These are phyloP conservation scores for Colistium nudipinnis DNA, from an alignment of 2,113 vertebrate species.

Conservation along the genomic window DNA sequence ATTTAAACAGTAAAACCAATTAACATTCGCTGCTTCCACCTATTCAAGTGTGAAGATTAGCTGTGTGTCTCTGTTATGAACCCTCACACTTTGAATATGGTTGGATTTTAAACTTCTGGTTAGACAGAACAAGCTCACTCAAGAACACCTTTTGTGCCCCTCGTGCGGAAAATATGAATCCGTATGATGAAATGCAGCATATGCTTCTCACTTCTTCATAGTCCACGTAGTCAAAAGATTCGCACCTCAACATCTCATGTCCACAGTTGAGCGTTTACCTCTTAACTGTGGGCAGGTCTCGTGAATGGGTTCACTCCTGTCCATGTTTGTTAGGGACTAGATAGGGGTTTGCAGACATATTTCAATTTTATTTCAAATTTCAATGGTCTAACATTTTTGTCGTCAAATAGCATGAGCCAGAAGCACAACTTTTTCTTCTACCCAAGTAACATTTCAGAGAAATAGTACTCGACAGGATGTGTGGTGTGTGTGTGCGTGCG, in stretches of 20 bases:
- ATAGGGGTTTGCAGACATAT: background rate
- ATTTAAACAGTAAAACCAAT: too few species aligned
- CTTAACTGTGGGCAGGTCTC: background rate
- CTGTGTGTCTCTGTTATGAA: background rate
- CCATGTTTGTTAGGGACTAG: background rate
- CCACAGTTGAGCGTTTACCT: background rate
- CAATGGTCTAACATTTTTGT: background rate
- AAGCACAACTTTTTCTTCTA: background rate
- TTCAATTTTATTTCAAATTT: background rate
- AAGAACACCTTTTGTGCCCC: too few species aligned
- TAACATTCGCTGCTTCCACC: too few species aligned
- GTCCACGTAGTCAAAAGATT: background rate
- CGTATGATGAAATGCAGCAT: background rate
- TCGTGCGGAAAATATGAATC: background rate
- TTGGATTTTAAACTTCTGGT: background rate
- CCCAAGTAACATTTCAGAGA: slow-evolving; percentile 20
- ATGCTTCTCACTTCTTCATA: background rate
- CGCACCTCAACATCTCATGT: background rate
- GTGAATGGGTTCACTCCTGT: background rate
- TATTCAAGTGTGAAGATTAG: background rate
- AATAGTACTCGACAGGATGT: slow-evolving; percentile 15
- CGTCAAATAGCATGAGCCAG: background rate
- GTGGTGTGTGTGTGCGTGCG: too few species aligned
- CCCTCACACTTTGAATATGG: background rate
- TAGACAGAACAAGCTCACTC: background rate